Evolutionary conservation across 2,113 vertebrate genomes (phyloP).

Genomic region (Chloebia gouldiae): DNA sequence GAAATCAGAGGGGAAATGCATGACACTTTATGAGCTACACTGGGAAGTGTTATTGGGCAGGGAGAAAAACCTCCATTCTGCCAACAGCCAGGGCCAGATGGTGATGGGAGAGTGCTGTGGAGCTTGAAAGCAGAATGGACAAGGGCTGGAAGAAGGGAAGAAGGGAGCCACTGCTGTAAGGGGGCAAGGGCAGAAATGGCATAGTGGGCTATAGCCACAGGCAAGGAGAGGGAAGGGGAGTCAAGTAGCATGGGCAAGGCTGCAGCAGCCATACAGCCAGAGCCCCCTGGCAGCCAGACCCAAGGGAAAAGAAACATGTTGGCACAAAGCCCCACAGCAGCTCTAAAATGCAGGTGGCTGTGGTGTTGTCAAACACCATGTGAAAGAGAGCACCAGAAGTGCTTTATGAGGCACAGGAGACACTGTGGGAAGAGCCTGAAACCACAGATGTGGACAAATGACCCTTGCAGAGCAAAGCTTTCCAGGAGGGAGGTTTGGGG

Average conservation of each 20-base stretch:
- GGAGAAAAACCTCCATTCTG: neutral
- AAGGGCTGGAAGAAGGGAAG: neutral
- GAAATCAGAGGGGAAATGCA: neutral
- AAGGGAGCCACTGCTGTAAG: neutral
- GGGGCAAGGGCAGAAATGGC: neutral
- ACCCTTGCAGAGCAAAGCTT: neutral
- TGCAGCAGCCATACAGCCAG: neutral
- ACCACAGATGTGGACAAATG: rapidly evolving
- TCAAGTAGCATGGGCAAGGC: neutral
- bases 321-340: neutral
- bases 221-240: neutral
- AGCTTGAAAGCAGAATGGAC: neutral
- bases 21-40: rapidly evolving
- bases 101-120: neutral
- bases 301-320: neutral
- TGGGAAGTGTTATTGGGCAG: neutral
- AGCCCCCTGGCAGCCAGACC: neutral
- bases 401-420: neutral
- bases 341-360: neutral
- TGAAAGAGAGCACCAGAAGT: neutral
- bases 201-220: rapidly evolving
- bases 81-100: neutral
- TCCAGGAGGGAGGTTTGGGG: neutral
- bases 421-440: neutral
- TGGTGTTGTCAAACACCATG: rapidly evolving